A percentile compares a stretch with the other conserved stretches of the same genome.
Evolutionary conservation across 2,113 vertebrate species (phyloP).

Genomic region (Onychostruthus taczanowskii): DNA sequence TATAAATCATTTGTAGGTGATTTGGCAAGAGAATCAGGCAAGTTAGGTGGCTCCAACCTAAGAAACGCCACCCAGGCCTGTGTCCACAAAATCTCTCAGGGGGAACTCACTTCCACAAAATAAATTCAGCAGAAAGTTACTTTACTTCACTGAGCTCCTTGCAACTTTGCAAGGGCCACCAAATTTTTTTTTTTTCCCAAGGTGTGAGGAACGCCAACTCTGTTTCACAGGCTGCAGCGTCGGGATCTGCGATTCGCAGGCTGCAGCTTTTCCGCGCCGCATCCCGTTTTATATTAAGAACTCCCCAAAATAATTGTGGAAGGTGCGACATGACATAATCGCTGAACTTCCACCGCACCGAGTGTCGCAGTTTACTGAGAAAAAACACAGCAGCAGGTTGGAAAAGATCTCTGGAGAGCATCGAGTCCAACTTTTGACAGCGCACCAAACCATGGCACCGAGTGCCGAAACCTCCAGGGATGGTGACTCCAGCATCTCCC

Average conservation of each 20-base stretch:
- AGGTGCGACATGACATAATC: not conserved
- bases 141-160: not conserved
- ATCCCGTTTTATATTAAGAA: not conserved
- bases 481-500: not conserved
- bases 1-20: not conserved
- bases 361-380: not conserved
- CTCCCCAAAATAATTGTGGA: not conserved
- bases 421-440: not conserved
- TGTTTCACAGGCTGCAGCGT: not conserved
- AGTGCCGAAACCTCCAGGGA: no score
- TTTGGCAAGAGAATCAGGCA: not conserved
- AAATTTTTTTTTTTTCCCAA: not conserved
- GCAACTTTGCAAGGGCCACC: not conserved
- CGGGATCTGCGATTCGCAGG: not conserved
- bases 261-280: not conserved
- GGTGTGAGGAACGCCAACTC: not conserved
- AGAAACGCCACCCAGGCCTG: not conserved
- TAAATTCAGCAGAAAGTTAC: not conserved
- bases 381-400: not conserved
- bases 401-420: not conserved
- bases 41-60: not conserved
- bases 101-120: not conserved
- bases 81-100: fast-evolving
- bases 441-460: fast-evolving
- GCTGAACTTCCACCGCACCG: not conserved